These are phyloP conservation scores for Calyptommatus sinebrachiatus DNA, from an alignment of 2,113 vertebrate genomes.

Conservation along the genomic window DNA sequence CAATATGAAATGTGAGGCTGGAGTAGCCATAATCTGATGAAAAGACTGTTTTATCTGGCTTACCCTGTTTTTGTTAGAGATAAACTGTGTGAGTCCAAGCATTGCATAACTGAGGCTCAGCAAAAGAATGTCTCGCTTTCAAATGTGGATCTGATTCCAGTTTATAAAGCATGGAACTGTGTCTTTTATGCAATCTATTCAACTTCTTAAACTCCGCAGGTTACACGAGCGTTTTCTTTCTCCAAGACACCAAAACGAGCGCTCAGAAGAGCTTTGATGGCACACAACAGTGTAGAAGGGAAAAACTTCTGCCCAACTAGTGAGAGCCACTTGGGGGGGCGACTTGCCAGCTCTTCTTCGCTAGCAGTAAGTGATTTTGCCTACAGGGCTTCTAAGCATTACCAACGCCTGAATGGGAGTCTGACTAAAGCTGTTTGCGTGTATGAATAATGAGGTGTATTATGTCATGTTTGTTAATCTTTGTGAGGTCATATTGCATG, in stretches of 20 bases:
- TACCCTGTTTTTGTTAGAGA: background rate
- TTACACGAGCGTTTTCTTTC: conserved; percentile 95
- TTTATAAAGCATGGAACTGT: background rate
- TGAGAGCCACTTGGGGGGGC: conserved; percentile 70
- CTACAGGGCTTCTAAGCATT: background rate
- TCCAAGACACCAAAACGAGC: conserved; percentile 94
- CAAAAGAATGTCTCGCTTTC: background rate
- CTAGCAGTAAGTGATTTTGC: conserved; percentile 79
- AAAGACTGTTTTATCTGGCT: background rate
- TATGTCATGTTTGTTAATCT: background rate
- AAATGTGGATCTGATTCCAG: background rate
- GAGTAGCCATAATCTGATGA: background rate
- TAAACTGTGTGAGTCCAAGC: background rate
- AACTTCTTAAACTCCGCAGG: conserved; percentile 68
- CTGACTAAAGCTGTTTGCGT: background rate
- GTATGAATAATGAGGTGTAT: background rate
- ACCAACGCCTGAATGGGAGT: background rate
- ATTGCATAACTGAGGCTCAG: background rate
- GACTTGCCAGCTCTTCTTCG: conserved; percentile 79
- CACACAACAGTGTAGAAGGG: conserved; percentile 80
- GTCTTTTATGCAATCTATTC: background rate
- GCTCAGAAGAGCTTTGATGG: conserved; percentile 87
- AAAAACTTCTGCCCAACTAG: conserved; percentile 72
- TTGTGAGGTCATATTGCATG: background rate
- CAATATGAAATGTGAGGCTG: background rate